phyloP scores from a whole-genome alignment of 2,888 invertebrate species.

The Coelinius sp. region DNA sequence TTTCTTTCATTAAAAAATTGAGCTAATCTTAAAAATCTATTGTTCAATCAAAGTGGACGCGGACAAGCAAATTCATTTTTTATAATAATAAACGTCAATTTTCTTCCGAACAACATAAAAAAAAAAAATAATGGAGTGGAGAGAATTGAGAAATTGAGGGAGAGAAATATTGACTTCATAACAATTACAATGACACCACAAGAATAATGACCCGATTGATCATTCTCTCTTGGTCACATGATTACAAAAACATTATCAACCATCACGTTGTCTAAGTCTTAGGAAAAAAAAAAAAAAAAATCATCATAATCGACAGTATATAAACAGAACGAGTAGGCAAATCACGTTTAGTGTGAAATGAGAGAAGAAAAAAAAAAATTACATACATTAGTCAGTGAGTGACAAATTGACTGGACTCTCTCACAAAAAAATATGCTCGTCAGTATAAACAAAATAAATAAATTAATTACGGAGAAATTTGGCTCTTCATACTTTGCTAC shows the following conservation, averaged over 20 bases:
- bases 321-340: slow-evolving; percentile 28
- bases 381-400: background rate
- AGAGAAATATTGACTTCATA: background rate
- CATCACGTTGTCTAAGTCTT: slow-evolving; percentile 22
- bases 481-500: slow-evolving; percentile 63
- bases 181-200: slow-evolving; percentile 2
- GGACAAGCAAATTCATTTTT: slow-evolving; percentile 1
- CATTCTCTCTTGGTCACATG: slow-evolving; percentile 23
- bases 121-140: background rate
- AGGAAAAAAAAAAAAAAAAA: slow-evolving; percentile 13
- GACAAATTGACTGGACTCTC: background rate
- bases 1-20: slow-evolving; percentile 57
- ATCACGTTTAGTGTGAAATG: background rate
- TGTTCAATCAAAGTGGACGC: slow-evolving; percentile 8
- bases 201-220: slow-evolving; percentile 10
- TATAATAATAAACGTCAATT: background rate
- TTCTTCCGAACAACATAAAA: slow-evolving; percentile 15
- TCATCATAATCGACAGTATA: slow-evolving; percentile 29
- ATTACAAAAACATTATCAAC: slow-evolving; percentile 24
- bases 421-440: slow-evolving; percentile 18
- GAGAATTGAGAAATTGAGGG: background rate
- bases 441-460: slow-evolving; percentile 52
- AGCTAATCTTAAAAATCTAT: slow-evolving; percentile 62
- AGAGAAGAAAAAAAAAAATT: background rate
- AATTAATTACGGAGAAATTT: slow-evolving; percentile 54